Percentiles rank a stretch among this genome's conserved stretches.
These are phyloP conservation scores for Hipparchia sbordonii DNA, from an alignment of 2,888 invertebrate genomes.

Conservation along the genomic window DNA sequence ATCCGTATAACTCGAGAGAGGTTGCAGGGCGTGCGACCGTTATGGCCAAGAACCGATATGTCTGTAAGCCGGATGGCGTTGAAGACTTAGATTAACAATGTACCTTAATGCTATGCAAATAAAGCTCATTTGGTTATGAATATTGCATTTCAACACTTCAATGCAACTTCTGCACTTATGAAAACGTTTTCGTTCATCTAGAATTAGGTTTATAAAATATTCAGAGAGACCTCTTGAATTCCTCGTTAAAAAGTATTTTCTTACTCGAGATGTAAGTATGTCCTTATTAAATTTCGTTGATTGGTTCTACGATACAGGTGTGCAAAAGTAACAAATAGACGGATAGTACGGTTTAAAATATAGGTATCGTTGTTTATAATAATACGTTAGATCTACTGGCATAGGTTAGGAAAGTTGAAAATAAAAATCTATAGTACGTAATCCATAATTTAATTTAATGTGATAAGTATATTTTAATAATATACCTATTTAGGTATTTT, in stretches of 20 bases:
- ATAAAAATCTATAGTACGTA: conserved; percentile 58
- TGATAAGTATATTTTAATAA: conserved; percentile 65
- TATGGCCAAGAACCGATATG: conserved; percentile 53
- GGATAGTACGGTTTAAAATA: too few relatives aligned
- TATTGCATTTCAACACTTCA: not conserved
- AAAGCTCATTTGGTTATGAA: not conserved
- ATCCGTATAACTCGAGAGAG: conserved; percentile 60
- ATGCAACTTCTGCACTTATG: too few relatives aligned
- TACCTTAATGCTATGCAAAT: not conserved
- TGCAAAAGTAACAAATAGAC: too few relatives aligned
- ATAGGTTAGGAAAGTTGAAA: conserved; percentile 22
- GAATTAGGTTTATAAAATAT: too few relatives aligned
- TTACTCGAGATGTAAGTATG: too few relatives aligned
- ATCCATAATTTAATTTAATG: conserved; percentile 81
- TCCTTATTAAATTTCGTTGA: too few relatives aligned
- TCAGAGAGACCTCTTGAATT: too few relatives aligned
- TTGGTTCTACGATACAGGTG: too few relatives aligned
- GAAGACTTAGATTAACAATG: conserved; percentile 44
- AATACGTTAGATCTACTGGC: not conserved
- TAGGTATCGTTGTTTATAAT: too few relatives aligned
- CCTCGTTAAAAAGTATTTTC: too few relatives aligned
- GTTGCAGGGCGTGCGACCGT: conserved; percentile 49
- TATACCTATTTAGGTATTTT: conserved; percentile 69
- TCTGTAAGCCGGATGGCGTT: conserved; percentile 57
- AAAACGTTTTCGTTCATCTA: too few relatives aligned